Base-by-base conservation (phyloP, 2,113 vertebrate species). In the Paradoxurus hermaphroditus region DNA sequence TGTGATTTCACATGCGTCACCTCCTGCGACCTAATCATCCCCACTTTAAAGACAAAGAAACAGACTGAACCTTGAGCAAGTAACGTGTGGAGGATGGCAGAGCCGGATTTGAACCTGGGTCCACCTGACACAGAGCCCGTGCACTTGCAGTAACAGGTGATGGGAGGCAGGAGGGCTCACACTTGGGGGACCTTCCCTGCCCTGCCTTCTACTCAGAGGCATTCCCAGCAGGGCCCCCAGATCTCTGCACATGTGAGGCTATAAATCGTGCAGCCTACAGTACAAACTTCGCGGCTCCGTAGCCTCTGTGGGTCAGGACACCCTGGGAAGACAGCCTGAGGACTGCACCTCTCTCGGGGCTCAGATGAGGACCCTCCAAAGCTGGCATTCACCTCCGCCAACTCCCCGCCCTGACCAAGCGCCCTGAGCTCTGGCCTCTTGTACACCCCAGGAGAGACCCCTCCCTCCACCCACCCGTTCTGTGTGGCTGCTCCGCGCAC, bases 231-330 rank as follows among this genome's bases (percentile, higher is more conserved):
- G 86, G 59, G 8, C n/a, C 41, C 10, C 21, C 5, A 46, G 39
- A 12, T 56, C 70, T 73, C 29, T 44, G 81, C 29, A 2, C 23
- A 36, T 1, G 0, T 15, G 82, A 2, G 27, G 5, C 11, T 72
- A 31, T 53, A 51, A 82, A 19, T 53, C 23, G 0, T 9, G 21
- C 15, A 34, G n/a, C 15, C 5, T 39, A 27, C 46, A 91, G 46
- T 44, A 27, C 4, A 51, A 41, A 62, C 31, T 56, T 15, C 27
- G 56, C 39, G 25, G 72, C 67, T 62, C 72, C 27, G 34, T 8
- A 34, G 27, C 23, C 75, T n/a, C 18, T 3, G 0, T 14, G 29
- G 21, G 39, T 90, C 3, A 13, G 29, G 2, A 8, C 4, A 7
- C 56, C 31, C n/a, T 1, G 6, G 31, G 56, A 78, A 46, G 36